phyloP scores from a whole-genome alignment of 2,113 vertebrate species.

The Cyanoramphus novaezelandiae region DNA sequence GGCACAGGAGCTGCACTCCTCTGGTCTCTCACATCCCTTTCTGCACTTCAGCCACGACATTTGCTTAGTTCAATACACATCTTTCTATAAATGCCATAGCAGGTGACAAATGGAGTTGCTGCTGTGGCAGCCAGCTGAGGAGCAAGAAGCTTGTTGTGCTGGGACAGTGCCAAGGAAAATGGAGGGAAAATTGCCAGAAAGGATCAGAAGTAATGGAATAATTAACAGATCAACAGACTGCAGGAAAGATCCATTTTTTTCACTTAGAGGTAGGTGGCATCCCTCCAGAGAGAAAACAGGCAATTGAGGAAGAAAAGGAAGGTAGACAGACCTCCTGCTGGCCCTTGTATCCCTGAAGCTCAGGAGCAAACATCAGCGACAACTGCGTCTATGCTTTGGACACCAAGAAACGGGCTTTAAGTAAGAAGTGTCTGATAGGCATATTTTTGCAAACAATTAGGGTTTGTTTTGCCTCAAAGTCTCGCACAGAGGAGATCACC shows the following conservation, averaged over 20 bases:
- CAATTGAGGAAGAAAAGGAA: not conserved
- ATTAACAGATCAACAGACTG: fast-evolving
- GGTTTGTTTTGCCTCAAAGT: not conserved
- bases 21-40: not conserved
- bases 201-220: not conserved
- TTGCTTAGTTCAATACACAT: not conserved
- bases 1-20: not conserved
- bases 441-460: not conserved
- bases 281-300: not conserved
- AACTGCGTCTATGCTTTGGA: not conserved
- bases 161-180: not conserved
- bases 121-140: not conserved
- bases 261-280: not conserved
- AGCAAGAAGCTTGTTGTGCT: not conserved
- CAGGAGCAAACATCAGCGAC: not conserved
- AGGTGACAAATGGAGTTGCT: not conserved
- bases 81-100: not conserved
- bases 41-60: not conserved
- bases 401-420: not conserved
- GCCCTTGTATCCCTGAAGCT: not conserved
- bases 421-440: no score
- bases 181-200: not conserved
- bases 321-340: not conserved
- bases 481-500: not conserved
- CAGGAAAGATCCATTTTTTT: not conserved